A percentile compares a stretch with the other conserved stretches of the same genome.
Conservation (phyloP, 1,140 invertebrate genomes). For the Gerris buenoi region DNA sequence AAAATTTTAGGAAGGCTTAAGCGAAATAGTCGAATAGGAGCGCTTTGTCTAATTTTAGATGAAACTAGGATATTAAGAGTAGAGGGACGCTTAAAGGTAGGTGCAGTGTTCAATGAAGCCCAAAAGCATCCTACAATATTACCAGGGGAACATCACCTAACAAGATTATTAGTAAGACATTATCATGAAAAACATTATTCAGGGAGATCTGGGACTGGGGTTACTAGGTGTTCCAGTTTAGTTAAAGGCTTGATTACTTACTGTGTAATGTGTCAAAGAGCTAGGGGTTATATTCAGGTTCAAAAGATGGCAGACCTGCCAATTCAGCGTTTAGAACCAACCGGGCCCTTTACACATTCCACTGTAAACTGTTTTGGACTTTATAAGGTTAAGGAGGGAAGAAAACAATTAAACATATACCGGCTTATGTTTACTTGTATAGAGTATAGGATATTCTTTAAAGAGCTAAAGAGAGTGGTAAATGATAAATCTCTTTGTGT, state of each 20-base stretch:
- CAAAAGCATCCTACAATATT: background rate
- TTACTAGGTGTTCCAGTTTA: background rate
- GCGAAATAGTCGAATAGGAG: background rate
- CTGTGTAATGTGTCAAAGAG: background rate
- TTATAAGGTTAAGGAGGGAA: background rate
- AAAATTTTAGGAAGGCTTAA: background rate
- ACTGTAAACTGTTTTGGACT: background rate
- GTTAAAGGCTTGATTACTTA: background rate
- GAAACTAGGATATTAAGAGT: background rate
- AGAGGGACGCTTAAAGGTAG: background rate
- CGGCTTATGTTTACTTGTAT: background rate
- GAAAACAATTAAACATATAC: background rate
- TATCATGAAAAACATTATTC: background rate
- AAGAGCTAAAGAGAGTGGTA: background rate
- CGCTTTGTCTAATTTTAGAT: background rate
- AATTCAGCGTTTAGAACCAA: background rate
- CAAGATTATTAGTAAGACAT: background rate
- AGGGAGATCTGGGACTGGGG: background rate
- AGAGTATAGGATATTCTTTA: background rate
- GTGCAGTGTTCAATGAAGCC: background rate
- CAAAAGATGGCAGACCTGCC: background rate
- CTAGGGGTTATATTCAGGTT: background rate
- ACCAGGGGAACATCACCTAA: background rate
- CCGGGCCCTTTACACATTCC: background rate
- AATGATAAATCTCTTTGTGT: background rate